phyloP scores from a whole-genome alignment of 2,888 invertebrate genomes.

The Drosophila barbarae region DNA sequence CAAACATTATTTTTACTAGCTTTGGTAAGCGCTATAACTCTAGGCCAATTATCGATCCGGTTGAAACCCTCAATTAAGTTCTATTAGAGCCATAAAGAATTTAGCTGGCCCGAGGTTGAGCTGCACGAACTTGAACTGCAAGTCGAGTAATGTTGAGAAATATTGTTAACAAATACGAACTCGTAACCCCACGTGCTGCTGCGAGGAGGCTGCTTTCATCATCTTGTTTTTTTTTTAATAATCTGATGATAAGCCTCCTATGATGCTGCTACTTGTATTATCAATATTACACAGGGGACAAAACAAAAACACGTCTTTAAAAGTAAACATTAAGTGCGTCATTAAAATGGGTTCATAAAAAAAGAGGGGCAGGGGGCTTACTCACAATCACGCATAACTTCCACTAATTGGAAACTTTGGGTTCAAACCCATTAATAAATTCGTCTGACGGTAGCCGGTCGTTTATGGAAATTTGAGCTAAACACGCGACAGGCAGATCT shows the following conservation, averaged over 20 bases:
- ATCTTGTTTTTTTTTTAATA: constrained; percentile 31
- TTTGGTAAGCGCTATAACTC: constrained; percentile 5
- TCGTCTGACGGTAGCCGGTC: constrained; percentile 11
- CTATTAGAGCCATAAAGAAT: constrained; percentile 16
- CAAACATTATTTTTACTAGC: constrained; percentile 1
- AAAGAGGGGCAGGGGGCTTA: not conserved
- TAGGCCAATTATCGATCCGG: constrained; percentile 6
- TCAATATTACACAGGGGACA: constrained; percentile 26
- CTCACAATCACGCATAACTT: constrained; percentile 22
- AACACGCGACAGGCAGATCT: constrained; percentile 36
- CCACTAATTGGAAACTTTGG: constrained; percentile 29
- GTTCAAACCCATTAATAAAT: constrained; percentile 22
- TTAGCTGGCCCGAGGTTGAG: constrained; percentile 3
- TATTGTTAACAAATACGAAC: constrained; percentile 22
- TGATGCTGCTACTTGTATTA: constrained; percentile 22
- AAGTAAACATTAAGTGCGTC: constrained; percentile 42
- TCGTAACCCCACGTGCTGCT: constrained; percentile 26
- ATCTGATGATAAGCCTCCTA: constrained; percentile 24
- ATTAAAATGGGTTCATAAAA: constrained; percentile 4
- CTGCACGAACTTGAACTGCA: constrained; percentile 26
- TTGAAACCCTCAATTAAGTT: constrained; percentile 13
- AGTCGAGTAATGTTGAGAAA: constrained; percentile 4
- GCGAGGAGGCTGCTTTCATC: constrained; percentile 10
- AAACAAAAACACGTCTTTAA: constrained; percentile 22
- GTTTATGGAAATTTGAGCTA: constrained; percentile 23